Percentiles rank a stretch among this genome's conserved stretches.
Conservation (phyloP, 2,113 vertebrate species). For the Cryptoleucopteryx plumbea region DNA sequence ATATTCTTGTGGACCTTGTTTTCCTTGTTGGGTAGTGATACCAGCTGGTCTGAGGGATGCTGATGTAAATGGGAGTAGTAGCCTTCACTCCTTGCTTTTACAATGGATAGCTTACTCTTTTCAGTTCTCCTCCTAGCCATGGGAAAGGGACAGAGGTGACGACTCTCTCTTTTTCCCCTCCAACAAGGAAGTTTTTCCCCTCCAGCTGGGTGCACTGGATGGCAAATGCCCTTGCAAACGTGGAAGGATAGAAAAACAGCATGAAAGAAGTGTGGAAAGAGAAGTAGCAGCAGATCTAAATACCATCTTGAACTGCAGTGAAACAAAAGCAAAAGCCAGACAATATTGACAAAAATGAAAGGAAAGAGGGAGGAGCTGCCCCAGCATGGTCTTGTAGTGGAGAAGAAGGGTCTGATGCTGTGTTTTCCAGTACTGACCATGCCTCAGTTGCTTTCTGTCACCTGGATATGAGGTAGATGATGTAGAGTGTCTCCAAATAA, state of each 20-base stretch:
- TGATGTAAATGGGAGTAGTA: background rate
- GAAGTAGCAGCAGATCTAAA: background rate
- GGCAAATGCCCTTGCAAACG: background rate
- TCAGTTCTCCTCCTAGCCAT: background rate
- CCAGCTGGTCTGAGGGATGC: background rate
- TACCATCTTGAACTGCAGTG: background rate
- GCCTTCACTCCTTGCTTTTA: background rate
- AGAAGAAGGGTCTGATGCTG: background rate
- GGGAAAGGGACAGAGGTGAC: background rate
- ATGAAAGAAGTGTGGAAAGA: background rate
- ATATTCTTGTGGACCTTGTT: background rate
- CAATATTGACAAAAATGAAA: background rate
- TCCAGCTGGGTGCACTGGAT: background rate
- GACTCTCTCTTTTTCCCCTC: background rate
- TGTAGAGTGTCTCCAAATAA: background rate
- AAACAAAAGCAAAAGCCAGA: background rate
- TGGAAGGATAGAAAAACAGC: background rate
- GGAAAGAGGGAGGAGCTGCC: background rate
- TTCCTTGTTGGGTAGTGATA: background rate
- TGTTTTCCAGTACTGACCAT: background rate
- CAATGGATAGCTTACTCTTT: background rate
- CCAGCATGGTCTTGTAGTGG: background rate
- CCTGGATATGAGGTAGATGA: background rate
- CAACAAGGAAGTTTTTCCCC: background rate
- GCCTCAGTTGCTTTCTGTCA: background rate